phyloP scores from a whole-genome alignment of 2,113 vertebrate species.

The Syngnathus floridae region DNA sequence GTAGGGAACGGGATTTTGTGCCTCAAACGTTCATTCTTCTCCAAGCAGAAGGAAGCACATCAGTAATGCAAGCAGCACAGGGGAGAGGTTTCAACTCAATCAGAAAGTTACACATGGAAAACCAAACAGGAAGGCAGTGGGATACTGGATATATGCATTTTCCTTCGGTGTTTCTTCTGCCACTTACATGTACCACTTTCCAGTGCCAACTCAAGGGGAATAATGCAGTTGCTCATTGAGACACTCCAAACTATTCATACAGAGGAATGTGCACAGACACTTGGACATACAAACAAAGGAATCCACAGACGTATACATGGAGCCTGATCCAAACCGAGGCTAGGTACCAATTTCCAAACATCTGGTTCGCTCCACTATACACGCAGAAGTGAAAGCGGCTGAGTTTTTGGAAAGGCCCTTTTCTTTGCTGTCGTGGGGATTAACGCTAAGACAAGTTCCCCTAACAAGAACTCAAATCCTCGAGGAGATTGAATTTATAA shows the following conservation, averaged over 20 bases:
- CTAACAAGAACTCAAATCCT: slow-evolving; percentile 29
- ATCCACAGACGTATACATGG: slow-evolving; percentile 36
- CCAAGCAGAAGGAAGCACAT: slow-evolving; percentile 35
- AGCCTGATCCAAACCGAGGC: slow-evolving; percentile 18
- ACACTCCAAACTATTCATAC: slow-evolving; percentile 32
- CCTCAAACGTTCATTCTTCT: slow-evolving; percentile 27
- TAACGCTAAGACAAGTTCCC: slow-evolving; percentile 50
- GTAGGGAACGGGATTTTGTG: slow-evolving; percentile 3
- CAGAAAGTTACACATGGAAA: slow-evolving; percentile 44
- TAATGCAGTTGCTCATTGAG: slow-evolving; percentile 38
- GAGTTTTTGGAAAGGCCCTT: slow-evolving; percentile 37
- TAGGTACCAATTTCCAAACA: slow-evolving; percentile 42
- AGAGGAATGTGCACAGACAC: slow-evolving; percentile 13
- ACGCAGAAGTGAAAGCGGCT: slow-evolving; percentile 31
- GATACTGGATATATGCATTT: slow-evolving; percentile 51
- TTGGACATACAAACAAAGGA: slow-evolving; percentile 17
- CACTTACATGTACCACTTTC: slow-evolving; percentile 35
- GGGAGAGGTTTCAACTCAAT: slow-evolving; percentile 33
- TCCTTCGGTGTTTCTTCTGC: slow-evolving; percentile 49
- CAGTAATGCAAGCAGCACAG: slow-evolving; percentile 5
- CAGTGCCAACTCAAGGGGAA: slow-evolving; percentile 57
- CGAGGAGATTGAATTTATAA: slow-evolving; percentile 23
- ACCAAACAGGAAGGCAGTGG: slow-evolving; percentile 45
- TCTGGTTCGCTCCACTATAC: slow-evolving; percentile 34
- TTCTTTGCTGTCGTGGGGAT: slow-evolving; percentile 35